Base-by-base conservation (phyloP, 2,113 vertebrate genomes). In the Menura novaehollandiae region DNA sequence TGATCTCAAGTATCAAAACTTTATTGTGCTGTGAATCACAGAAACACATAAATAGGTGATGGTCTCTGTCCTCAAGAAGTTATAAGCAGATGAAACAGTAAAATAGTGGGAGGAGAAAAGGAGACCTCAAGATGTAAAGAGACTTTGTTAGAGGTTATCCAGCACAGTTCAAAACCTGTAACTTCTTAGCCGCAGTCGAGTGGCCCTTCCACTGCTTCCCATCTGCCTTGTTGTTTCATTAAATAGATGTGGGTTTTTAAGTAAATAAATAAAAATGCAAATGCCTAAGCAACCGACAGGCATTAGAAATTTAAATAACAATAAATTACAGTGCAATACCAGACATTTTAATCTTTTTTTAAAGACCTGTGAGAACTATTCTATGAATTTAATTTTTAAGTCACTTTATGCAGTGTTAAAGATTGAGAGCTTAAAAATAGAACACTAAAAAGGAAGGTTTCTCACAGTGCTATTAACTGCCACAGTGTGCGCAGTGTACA, bases 241-340 rank as follows among this genome's bases (percentile, higher is more conserved):
- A 92, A 79, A 62, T 64, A 91, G 60, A 87, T 91, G 49, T 85
- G 49, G 20, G 63, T 76, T 92, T 71, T 11, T 56, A 85, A 74
- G 26, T 35, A 66, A 90, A 58, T 27, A 59, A 91, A 81, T 18
- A 76, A 51, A 77, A 44, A 52, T 4, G 8, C 16, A 95, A 83
- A 59, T 5, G 8, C 66, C 80, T 79, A 79, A 92, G 60, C 77
- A 95, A 87, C 77, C 46, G 59, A n/a, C 15, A 62, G 47, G n/a
- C 28, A 64, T 68, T 85, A 85, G 84, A 82, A 87, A 87, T 94
- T 91, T 85, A 95, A 95, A 68, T 91, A 78, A 72, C 63, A 92
- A 72, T 91, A 91, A 92, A 95, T 82, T 82, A 66, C 1, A 2
- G 13, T 68, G 35, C 49, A 59, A 53, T 94, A 75, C 44, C 58